These are phyloP conservation scores for Enoplosus armatus DNA, from an alignment of 2,797 vertebrate genomes.

Conservation along the genomic window DNA sequence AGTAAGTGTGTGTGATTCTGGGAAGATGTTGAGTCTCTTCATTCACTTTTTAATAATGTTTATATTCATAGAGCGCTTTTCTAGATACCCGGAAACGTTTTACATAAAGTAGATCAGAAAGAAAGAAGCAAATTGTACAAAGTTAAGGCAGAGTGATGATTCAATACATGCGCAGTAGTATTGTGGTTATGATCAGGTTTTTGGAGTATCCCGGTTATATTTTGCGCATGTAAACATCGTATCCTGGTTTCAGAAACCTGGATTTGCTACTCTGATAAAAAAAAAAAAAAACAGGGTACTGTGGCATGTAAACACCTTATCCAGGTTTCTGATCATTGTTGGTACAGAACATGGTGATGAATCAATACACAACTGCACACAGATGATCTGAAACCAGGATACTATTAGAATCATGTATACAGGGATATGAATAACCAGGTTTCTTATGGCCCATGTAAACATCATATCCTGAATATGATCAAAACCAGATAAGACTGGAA, in stretches of 20 bases:
- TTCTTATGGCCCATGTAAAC: background rate
- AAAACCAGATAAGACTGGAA: no score
- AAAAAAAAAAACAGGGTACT: no score
- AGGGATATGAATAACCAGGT: background rate
- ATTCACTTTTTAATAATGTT: background rate
- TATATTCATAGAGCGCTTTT: background rate
- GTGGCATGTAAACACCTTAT: background rate
- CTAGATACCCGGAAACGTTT: no score
- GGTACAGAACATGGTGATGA: background rate
- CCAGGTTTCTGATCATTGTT: background rate
- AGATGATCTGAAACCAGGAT: no score
- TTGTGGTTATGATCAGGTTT: background rate
- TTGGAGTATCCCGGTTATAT: background rate
- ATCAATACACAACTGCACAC: background rate
- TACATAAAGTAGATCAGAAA: no score
- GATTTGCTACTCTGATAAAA: no score
- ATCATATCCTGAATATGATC: no score
- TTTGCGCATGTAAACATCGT: background rate
- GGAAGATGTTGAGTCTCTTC: background rate
- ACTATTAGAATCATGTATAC: no score
- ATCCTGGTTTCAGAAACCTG: background rate
- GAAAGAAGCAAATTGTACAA: background rate
- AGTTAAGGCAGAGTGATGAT: background rate
- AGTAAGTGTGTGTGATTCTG: background rate
- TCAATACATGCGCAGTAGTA: background rate